These are phyloP conservation scores for Aleiodes alternator DNA, from an alignment of 2,888 invertebrate species.

Conservation along the genomic window DNA sequence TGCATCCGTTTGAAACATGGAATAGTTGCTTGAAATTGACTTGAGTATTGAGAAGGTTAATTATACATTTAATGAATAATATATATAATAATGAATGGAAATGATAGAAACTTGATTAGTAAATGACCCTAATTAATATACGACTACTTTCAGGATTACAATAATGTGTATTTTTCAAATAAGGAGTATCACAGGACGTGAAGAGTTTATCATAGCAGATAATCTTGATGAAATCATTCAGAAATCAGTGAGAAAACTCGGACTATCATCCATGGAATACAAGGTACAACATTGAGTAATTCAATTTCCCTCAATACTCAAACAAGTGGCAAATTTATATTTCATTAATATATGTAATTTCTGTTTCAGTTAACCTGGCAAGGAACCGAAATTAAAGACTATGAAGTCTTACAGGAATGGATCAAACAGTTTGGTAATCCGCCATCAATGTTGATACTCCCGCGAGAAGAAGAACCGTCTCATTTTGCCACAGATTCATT, in stretches of 20 bases:
- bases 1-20: slow-evolving; percentile 46
- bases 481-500: no score
- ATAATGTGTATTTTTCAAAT: not conserved
- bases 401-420: not conserved
- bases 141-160: no score
- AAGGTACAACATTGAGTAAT: not conserved
- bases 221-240: not conserved
- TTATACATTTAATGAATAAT: no score
- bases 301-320: not conserved
- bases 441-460: not conserved
- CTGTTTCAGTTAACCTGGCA: not conserved
- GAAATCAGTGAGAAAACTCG: not conserved
- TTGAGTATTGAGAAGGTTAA: not conserved
- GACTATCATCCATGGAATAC: not conserved
- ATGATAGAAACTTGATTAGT: not conserved
- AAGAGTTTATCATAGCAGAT: not conserved
- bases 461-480: not conserved
- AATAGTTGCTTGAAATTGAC: slow-evolving; percentile 26
- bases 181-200: not conserved
- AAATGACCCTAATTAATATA: not conserved
- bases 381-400: slow-evolving; percentile 1
- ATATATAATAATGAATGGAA: not conserved
- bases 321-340: not conserved
- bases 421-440: not conserved
- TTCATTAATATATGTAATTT: not conserved